Conservation (phyloP, 2,113 vertebrate genomes). For the Phrynosoma blainvillii region DNA sequence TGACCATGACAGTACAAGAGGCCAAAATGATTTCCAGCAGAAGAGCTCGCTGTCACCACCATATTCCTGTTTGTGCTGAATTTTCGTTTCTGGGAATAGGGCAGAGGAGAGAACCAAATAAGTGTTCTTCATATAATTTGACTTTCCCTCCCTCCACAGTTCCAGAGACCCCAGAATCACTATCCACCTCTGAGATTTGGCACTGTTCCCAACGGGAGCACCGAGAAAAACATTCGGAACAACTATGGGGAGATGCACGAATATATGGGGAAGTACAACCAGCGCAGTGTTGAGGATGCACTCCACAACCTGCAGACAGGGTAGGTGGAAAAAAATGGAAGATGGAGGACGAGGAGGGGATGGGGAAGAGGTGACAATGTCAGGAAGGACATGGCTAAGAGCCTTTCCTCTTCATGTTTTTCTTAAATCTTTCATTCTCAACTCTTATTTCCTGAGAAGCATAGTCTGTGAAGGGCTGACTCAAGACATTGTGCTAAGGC, state of each 20-base stretch:
- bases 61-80: background rate
- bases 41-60: background rate
- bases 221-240: conserved; percentile 94
- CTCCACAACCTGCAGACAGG: conserved; percentile 90
- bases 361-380: background rate
- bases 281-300: conserved; percentile 91
- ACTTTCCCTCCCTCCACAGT: conserved; percentile 70
- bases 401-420: background rate
- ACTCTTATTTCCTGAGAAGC: background rate
- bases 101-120: too few relatives aligned
- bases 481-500: too few relatives aligned
- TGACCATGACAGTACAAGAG: background rate
- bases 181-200: conserved; percentile 93
- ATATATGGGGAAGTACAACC: conserved; percentile 96
- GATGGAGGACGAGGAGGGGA: background rate
- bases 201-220: conserved; percentile 93
- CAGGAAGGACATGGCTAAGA: background rate
- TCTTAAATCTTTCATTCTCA: background rate
- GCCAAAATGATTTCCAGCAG: background rate
- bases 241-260: conserved; percentile 95
- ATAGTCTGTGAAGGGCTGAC: background rate
- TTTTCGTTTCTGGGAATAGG: background rate
- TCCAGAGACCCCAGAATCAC: conserved; percentile 92
- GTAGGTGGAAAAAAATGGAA: conserved; percentile 67
- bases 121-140: background rate